Percentiles rank a stretch among this genome's conserved stretches.
Evolutionary conservation across 2,797 vertebrate genomes (phyloP).

Genomic region (Eleutherodactylus coqui): DNA sequence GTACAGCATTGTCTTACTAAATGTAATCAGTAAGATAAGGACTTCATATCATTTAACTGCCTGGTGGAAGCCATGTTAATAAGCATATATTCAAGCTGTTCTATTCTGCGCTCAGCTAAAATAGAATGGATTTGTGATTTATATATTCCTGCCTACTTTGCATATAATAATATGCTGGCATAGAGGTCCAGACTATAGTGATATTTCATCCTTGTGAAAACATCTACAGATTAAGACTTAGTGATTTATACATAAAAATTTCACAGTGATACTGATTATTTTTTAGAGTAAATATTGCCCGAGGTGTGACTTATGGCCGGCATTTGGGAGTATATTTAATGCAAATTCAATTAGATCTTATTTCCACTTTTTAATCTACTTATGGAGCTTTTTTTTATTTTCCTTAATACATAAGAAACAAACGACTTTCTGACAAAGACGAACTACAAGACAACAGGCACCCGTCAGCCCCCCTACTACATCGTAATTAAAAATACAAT

Average conservation of each 20-base stretch:
- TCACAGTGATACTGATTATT: constrained; percentile 31
- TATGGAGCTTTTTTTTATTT: neutral
- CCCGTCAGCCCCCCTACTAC: neutral
- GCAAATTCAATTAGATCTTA: constrained; percentile 36
- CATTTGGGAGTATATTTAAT: constrained; percentile 28
- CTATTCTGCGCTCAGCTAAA: constrained; percentile 37
- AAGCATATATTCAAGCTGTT: constrained; percentile 44
- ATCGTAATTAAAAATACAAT: neutral
- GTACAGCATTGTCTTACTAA: neutral
- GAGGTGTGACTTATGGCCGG: constrained; percentile 20
- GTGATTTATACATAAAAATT: constrained; percentile 53
- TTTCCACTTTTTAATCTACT: constrained; percentile 25
- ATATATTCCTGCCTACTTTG: constrained; percentile 42
- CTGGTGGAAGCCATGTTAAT: constrained; percentile 13
- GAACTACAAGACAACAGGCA: neutral
- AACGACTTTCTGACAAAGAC: neutral
- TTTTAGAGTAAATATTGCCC: constrained; percentile 26
- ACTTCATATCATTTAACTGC: constrained; percentile 3
- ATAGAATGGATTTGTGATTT: constrained; percentile 55
- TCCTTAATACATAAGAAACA: neutral
- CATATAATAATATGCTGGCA: constrained; percentile 54
- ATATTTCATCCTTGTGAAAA: constrained; percentile 55
- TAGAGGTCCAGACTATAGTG: constrained; percentile 18
- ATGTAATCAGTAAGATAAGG: neutral
- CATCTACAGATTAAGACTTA: constrained; percentile 45